Conservation (phyloP, 2,888 invertebrate genomes). For the Idaea dimidiata region DNA sequence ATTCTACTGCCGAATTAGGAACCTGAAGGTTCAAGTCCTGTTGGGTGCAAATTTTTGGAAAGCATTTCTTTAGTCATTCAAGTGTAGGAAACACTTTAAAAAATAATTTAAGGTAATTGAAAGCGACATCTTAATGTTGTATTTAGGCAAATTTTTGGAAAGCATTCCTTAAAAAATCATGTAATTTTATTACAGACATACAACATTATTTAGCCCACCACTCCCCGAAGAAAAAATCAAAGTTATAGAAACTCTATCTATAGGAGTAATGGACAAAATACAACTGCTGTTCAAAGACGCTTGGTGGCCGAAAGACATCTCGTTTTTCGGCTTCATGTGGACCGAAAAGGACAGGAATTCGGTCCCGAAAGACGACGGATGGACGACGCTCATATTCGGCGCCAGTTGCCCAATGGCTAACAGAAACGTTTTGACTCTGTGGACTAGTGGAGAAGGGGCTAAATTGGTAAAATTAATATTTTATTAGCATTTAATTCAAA, state of each 20-base stretch:
- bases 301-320: slow-evolving; percentile 81
- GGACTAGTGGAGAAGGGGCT: slow-evolving; percentile 42
- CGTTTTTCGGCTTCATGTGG: slow-evolving; percentile 62
- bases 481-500: slow-evolving; percentile 1
- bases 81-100: no score
- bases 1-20: no score
- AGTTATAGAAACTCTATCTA: slow-evolving; percentile 79
- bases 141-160: no score
- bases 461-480: slow-evolving; percentile 41
- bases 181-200: slow-evolving; percentile 63
- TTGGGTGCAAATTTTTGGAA: no score
- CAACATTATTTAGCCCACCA: slow-evolving; percentile 76
- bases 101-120: no score
- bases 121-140: no score
- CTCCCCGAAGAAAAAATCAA: slow-evolving; percentile 75
- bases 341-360: slow-evolving; percentile 31
- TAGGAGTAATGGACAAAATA: slow-evolving; percentile 86
- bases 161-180: no score
- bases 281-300: slow-evolving; percentile 81
- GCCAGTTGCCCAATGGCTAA: slow-evolving; percentile 33
- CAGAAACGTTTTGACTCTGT: slow-evolving; percentile 35
- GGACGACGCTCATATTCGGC: slow-evolving; percentile 40
- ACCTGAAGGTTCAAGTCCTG: no score
- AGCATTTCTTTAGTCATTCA: no score
- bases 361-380: slow-evolving; percentile 27